Percentiles rank a stretch among this genome's conserved stretches.
Evolutionary conservation across 2,888 invertebrate genomes (phyloP).

Genomic region (Resseliella maxima): DNA sequence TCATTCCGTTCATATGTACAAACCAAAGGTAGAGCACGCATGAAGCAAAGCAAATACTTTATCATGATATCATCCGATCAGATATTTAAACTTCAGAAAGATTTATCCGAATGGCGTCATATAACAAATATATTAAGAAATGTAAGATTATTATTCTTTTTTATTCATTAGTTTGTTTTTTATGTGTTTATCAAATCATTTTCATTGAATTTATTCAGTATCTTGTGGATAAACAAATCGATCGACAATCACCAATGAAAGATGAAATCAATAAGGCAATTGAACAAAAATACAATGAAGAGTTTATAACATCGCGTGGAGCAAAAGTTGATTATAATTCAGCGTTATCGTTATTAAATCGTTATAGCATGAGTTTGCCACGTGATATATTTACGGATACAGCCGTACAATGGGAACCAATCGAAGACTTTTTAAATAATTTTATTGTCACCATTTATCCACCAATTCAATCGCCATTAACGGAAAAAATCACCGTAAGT

Average conservation of each 20-base stretch:
- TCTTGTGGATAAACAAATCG: conserved; percentile 71
- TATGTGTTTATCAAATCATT: not conserved
- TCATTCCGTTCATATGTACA: conserved; percentile 88
- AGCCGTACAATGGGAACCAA: conserved; percentile 66
- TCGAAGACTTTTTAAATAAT: not conserved
- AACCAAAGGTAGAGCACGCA: conserved; percentile 88
- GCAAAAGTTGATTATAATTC: conserved; percentile 62
- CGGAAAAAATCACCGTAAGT: conserved; percentile 75
- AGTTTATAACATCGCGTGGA: conserved; percentile 62
- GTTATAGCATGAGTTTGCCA: conserved; percentile 83
- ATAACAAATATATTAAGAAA: conserved; percentile 69
- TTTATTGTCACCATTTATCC: conserved; percentile 72
- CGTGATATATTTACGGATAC: conserved; percentile 80
- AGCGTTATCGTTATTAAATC: conserved; percentile 72
- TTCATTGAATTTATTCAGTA: conserved; percentile 66
- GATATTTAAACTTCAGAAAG: conserved; percentile 61
- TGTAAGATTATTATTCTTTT: conserved; percentile 62
- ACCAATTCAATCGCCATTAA: conserved; percentile 83
- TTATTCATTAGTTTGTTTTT: not conserved
- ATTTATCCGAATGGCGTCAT: conserved; percentile 68
- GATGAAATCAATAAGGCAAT: conserved; percentile 70
- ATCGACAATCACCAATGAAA: conserved; percentile 70
- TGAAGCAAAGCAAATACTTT: conserved; percentile 72
- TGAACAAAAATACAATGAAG: conserved; percentile 65
- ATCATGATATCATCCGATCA: conserved; percentile 69